Evolutionary conservation across 1,140 invertebrate genomes (phyloP), one percentile per base, ranked within the genome.

Genomic region (Zaprionus capensis): DNA sequence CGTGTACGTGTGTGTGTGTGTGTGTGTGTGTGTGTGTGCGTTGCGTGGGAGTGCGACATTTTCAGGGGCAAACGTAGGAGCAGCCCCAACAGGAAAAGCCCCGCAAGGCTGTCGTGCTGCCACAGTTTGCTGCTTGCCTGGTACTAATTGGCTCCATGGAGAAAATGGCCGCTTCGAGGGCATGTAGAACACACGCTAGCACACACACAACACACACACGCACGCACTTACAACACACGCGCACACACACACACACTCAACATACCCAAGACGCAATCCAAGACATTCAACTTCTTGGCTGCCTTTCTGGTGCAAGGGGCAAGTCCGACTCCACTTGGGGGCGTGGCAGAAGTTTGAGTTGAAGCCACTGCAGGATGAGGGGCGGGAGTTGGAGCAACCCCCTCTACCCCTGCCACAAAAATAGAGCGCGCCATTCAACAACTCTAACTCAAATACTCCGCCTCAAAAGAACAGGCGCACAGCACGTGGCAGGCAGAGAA

Each of bases 371-470:
- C 3, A 57, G 46, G 38, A 12, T 28, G 15, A 38, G 62, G 58
- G 17, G 66, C 59, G 38, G 46, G 53, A 14, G 34, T 24, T 34
- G 0, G 31, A 11, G 31, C 31, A 11, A 11, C 2, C 41, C 15
- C 36, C 3, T 34, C 31, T 34, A 53, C 24, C 38, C 61, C 63
- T 7, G 0, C n/a, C 7, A 0, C 31, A 11, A 34, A 46, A 11
- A 61, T 65, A 71, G 59, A 80, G 71, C 84, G 71, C 85, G 81
- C 84, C 81, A 90, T 74, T 82, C 78, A 88, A 76, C 85, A 91
- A 91, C 90, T 91, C 90, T 91, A 91, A 91, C 90, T 91, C 91
- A 91, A 91, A 91, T 91, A 91, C 90, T 91, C 85, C 90, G 90
- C 91, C 90, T 91, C 90, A 91, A 91, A 84, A 71, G 57, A 91